Evolutionary conservation across 2,113 vertebrate genomes (phyloP), one percentile per base, ranked within the genome.

Genomic region (Orientallactaga bullata): DNA sequence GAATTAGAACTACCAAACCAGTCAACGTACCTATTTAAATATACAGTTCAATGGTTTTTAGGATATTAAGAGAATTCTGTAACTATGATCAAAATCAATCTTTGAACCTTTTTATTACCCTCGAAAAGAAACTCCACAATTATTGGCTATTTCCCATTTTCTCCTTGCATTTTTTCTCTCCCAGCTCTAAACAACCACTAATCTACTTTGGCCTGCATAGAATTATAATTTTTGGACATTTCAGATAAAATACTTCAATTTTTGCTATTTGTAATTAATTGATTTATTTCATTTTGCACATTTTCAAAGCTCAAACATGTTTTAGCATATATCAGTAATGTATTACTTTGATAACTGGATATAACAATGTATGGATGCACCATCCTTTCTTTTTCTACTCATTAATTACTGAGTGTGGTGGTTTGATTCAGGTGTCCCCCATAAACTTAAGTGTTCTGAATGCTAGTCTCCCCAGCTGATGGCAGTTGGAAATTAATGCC

Each of bases 221-320:
- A 69, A n/a, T 30, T 85, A 7, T 26, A 74, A 55, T 12, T 73
- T 60, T 37, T 8, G 32, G 37, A 51, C 55, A 89, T 86, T 76
- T 85, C 65, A 72, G 32, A 87, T 55, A 74, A 91, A 91, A 55
- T 10, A 13, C 39, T 47, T 72, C 28, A 55, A 4, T 32, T 13
- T 4, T 4, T 39, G 15, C 18, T 39, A 2, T 69, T 4, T 35
- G 39, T 11, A 2, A 58, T 7, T 1, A n/a, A 30, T 7, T 1
- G 37, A 30, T 20, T 89, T 32, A 73, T 76, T 66, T 42, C 66
- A 61, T 39, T 71, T 20, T 42, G 35, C 37, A 30, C 7, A 32
- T 73, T 76, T 69, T 72, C 37, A n/a, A 95, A 82, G n/a, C 17
- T 79, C 30, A 77, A 47, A 55, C 3, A 1, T 8, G 16, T 13